Base-by-base conservation (phyloP, 2,113 vertebrate genomes). In the Tachuris rubrigastra region DNA sequence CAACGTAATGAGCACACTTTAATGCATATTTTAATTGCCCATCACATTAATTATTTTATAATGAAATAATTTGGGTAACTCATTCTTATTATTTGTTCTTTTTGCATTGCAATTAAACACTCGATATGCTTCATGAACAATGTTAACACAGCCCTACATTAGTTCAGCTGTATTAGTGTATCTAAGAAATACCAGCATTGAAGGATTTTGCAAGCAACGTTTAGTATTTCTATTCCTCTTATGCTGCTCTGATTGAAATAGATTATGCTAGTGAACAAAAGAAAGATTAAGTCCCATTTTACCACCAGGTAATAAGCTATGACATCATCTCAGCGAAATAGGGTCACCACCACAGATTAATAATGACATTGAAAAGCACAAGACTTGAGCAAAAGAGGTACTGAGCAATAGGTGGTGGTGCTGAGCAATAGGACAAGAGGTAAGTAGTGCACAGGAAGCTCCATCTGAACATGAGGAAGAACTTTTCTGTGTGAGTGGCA, bases 21-120 rank as follows among this genome's bases (percentile, higher is more conserved):
- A 97, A 97, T 95, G 41, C 68, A 96, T 87, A 73, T 59, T 96
- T 97, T 98, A 98, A 98, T 98, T 98, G 97, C 94, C 67, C 79
- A 96, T 97, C 95, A 93, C 90, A 97, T 96, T 97, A 97, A 98
- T 97, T 98, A 92, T 97, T 96, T 97, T 87, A 56, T 94, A 96
- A 87, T 95, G 58, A 97, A 97, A 96, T 97, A 97, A 96, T 97
- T 95, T 91, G 42, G 35, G 44, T 27, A 95, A 96, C 55, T 92
- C 55, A 89, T 96, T 97, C 52, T 91, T 87, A 76, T 96, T 97
- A 97, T 97, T 97, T 97, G 72, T 96, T 77, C 77, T 92, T 69
- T 89, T 55, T 95, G 63, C 71, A 93, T 62, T 87, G 68, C 84
- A 97, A 96, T 97, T 96, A 97, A 87, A 96, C 86, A 97, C 93